Conservation (phyloP, 30 jellyfish, hydroid and myxozoan species). For the Sanderia malayensis region DNA sequence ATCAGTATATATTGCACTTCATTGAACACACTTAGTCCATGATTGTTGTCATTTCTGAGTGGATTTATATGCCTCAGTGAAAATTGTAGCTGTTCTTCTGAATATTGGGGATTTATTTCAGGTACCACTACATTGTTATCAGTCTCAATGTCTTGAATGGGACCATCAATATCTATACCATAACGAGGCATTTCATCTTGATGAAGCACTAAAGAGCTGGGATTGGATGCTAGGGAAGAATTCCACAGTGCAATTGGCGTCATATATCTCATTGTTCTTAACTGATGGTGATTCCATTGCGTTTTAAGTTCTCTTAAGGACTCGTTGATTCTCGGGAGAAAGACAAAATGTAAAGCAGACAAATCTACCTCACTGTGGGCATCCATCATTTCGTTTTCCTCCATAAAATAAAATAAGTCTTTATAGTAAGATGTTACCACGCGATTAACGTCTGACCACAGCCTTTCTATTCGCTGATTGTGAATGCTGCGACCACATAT, state of each 20-base stretch:
- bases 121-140: constrained; percentile 10
- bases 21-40: neutral
- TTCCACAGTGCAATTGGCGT: constrained; percentile 32
- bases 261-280: constrained; percentile 12
- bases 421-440: constrained; percentile 17
- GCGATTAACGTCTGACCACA: constrained; percentile 55
- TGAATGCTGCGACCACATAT: constrained; percentile 43
- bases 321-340: constrained; percentile 30
- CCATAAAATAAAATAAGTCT: constrained; percentile 27
- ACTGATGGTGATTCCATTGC: constrained; percentile 47
- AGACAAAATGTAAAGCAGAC: constrained; percentile 25
- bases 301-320: constrained; percentile 18
- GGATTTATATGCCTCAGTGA: neutral
- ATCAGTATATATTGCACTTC: no score
- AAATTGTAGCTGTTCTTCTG: neutral
- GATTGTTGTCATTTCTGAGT: neutral
- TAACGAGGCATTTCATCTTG: neutral
- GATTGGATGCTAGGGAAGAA: neutral
- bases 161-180: constrained; percentile 22
- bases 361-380: constrained; percentile 5
- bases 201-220: neutral
- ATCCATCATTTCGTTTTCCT: constrained; percentile 14
- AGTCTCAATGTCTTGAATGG: constrained; percentile 5
- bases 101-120: neutral
- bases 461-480: constrained; percentile 42